Evolutionary conservation across 2,113 vertebrate genomes (phyloP).

Genomic region (Nematolebias whitei): DNA sequence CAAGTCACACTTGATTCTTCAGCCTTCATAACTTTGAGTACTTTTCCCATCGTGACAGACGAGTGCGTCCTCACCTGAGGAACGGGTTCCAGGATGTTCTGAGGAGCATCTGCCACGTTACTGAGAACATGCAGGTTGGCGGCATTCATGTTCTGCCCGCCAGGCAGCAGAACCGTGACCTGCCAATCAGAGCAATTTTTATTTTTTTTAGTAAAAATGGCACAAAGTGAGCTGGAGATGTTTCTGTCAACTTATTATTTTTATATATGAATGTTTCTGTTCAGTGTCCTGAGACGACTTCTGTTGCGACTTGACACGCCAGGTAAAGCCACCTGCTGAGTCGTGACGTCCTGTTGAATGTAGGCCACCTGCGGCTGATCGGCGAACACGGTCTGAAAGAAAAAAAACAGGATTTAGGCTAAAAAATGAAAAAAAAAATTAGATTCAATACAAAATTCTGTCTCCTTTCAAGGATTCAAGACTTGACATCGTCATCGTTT

Average conservation of each 20-base stretch:
- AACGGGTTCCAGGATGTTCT: conserved; percentile 84
- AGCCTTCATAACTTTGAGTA: too few relatives aligned
- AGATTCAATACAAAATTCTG: not conserved
- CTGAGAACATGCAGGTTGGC: conserved; percentile 88
- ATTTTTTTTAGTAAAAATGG: too few relatives aligned
- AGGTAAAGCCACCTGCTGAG: conserved; percentile 87
- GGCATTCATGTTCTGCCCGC: conserved; percentile 86
- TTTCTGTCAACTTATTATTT: too few relatives aligned
- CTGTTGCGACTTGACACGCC: not conserved
- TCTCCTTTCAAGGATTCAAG: too few relatives aligned
- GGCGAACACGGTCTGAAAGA: conserved; percentile 89
- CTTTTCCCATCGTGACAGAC: too few relatives aligned
- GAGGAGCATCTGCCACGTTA: conserved; percentile 84
- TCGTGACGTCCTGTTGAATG: conserved; percentile 94
- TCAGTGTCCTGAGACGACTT: too few relatives aligned
- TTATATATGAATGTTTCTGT: too few relatives aligned
- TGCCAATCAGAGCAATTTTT: conserved; percentile 36
- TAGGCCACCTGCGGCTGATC: conserved; percentile 97
- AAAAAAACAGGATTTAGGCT: too few relatives aligned
- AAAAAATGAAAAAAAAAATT: too few relatives aligned
- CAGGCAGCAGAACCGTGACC: conserved; percentile 86
- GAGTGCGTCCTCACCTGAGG: conserved; percentile 74
- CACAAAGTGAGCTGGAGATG: too few relatives aligned
- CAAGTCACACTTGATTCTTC: too few relatives aligned
- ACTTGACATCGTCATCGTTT: too few relatives aligned